Conservation (phyloP, 2,113 vertebrate genomes). For the Archilochus colubris region DNA sequence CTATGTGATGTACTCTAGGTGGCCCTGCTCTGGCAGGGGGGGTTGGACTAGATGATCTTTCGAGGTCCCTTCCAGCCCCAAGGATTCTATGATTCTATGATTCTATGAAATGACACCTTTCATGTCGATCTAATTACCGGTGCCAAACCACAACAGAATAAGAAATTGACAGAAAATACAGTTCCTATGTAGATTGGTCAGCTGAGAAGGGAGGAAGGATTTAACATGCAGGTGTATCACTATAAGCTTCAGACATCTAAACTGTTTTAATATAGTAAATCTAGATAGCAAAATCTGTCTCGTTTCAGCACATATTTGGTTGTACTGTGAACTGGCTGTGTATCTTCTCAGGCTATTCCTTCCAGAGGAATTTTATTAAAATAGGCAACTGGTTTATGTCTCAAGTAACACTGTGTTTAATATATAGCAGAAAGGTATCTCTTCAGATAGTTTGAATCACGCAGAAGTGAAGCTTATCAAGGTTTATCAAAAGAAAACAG, state of each 20-base stretch:
- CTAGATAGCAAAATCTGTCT: background rate
- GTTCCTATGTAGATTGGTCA: background rate
- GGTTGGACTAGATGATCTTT: no score
- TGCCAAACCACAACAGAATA: background rate
- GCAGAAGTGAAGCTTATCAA: background rate
- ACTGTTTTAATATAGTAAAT: background rate
- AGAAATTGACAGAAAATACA: background rate
- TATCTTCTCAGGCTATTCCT: background rate
- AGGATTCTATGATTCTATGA: no score
- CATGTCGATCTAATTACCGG: background rate
- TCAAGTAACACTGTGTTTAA: background rate
- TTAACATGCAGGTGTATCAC: background rate
- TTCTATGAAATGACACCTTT: background rate
- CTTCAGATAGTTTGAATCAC: background rate
- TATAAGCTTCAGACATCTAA: background rate
- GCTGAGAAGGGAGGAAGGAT: background rate
- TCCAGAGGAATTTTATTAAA: background rate
- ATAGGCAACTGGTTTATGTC: background rate
- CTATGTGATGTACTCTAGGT: no score
- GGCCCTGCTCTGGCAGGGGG: no score
- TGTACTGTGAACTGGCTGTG: background rate
- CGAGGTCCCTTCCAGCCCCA: no score
- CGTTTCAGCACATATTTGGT: background rate
- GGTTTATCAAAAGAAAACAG: background rate
- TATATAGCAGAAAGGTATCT: background rate